Percentiles rank a stretch among this genome's conserved stretches.
phyloP scores from a whole-genome alignment of 2,888 invertebrate genomes.

The Aporophyla lueneburgensis region DNA sequence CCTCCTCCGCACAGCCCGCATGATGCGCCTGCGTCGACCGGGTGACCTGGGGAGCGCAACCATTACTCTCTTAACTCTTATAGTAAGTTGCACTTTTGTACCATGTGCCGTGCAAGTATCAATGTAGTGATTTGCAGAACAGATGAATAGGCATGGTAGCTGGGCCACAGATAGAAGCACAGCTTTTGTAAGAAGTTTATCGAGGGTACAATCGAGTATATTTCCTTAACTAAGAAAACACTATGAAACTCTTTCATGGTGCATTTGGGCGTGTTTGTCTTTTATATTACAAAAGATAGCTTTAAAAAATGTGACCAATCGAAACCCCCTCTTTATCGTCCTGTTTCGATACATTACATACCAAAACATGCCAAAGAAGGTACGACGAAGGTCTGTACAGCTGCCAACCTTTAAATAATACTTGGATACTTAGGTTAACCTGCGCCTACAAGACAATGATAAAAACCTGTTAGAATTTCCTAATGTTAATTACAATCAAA shows the following conservation, averaged over 20 bases:
- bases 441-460: not conserved
- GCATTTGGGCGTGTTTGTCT: not conserved
- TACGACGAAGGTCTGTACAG: not conserved
- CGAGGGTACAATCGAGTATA: not conserved
- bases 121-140: not conserved
- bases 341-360: not conserved
- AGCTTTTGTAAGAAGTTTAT: not conserved
- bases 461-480: not conserved
- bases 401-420: not conserved
- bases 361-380: not conserved
- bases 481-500: too few species aligned
- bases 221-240: not conserved
- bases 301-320: not conserved
- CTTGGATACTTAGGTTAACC: not conserved
- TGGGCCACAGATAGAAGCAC: not conserved
- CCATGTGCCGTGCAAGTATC: not conserved
- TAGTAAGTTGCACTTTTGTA: not conserved
- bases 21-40: conserved; percentile 86
- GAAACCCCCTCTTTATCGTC: not conserved
- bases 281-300: not conserved
- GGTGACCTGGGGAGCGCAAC: conserved; percentile 84
- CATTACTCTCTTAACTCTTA: not conserved
- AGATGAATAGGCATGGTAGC: not conserved
- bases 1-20: conserved; percentile 97
- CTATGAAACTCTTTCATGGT: not conserved